Evolutionary conservation across 2,113 vertebrate species (phyloP).

Genomic region (Hemiprocne comata): DNA sequence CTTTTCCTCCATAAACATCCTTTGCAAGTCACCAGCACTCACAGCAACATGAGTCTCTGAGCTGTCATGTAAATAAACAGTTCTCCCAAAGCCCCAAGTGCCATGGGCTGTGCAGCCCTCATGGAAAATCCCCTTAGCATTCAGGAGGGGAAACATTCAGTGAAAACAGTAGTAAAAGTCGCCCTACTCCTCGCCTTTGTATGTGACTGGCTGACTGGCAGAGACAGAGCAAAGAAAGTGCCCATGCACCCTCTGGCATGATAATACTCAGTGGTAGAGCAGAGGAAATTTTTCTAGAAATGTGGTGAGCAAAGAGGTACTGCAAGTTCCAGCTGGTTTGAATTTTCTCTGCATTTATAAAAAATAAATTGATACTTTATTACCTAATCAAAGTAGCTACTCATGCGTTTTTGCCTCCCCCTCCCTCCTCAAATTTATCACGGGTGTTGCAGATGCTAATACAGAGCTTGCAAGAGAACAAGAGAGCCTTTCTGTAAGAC

Average conservation of each 20-base stretch:
- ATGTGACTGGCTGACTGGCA: neutral
- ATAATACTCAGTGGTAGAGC: neutral
- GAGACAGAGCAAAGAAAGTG: neutral
- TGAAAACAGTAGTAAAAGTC: neutral
- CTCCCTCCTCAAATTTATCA: conserved; percentile 44
- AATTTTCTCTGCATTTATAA: conserved; percentile 65
- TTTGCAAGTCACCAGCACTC: neutral
- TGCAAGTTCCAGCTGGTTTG: conserved; percentile 58
- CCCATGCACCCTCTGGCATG: neutral
- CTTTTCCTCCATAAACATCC: neutral
- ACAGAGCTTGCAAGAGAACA: conserved; percentile 52
- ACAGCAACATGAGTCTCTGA: neutral
- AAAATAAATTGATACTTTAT: conserved; percentile 73
- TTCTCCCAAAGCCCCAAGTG: neutral
- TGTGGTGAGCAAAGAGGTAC: conserved; percentile 52
- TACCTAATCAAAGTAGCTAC: conserved; percentile 70
- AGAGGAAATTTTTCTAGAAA: neutral
- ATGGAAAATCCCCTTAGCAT: neutral
- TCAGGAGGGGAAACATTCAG: neutral
- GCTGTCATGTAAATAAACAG: neutral
- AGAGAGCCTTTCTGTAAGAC: conserved; percentile 40
- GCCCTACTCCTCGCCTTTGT: neutral
- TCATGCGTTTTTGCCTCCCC: conserved; percentile 32
- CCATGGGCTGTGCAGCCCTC: neutral
- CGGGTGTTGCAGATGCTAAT: conserved; percentile 58